Conservation (phyloP, 2,113 vertebrate genomes). For the Grantiella picta region DNA sequence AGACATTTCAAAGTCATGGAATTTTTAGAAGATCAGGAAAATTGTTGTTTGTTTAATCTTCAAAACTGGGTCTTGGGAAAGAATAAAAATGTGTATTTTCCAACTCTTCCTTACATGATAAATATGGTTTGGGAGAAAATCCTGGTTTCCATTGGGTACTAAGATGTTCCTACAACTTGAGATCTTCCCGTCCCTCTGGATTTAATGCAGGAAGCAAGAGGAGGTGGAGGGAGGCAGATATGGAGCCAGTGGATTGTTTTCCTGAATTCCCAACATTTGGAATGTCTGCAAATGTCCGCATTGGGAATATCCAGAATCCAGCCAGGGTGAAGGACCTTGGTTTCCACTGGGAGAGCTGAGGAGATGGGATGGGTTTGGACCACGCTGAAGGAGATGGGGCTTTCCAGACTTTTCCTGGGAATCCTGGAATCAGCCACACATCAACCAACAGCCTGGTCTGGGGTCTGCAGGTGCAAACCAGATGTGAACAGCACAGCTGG, state of each 20-base stretch:
- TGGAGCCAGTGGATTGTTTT: neutral
- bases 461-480: neutral
- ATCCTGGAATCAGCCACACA: neutral
- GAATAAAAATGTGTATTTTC: neutral
- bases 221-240: neutral
- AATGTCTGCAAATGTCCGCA: neutral
- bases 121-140: neutral
- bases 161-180: neutral
- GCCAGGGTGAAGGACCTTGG: neutral
- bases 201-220: neutral
- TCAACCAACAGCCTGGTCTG: neutral
- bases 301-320: neutral
- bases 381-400: accelerated
- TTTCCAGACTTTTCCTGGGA: neutral
- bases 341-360: neutral
- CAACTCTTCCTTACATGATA: neutral
- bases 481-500: neutral
- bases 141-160: neutral
- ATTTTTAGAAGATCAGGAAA: neutral
- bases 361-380: neutral
- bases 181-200: neutral
- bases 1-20: neutral
- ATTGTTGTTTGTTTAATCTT: neutral
- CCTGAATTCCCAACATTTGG: neutral
- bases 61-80: neutral